These are phyloP conservation scores for Gadus macrocephalus DNA, from an alignment of 2,113 vertebrate genomes.

Conservation along the genomic window DNA sequence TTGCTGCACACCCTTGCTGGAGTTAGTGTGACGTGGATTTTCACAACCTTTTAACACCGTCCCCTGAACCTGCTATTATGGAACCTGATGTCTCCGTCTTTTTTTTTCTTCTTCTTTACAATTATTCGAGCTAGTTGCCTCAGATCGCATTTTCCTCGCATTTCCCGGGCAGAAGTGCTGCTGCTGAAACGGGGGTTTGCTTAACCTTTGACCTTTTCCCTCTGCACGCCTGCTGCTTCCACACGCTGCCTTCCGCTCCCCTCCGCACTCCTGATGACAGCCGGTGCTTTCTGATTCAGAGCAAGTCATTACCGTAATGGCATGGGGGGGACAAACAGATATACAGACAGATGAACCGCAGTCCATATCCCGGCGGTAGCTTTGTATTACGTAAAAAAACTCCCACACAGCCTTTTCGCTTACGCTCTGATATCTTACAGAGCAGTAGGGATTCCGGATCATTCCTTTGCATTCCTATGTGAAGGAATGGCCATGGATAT, in stretches of 20 bases:
- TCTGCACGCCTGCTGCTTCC: constrained; percentile 48
- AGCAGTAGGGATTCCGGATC: constrained; percentile 27
- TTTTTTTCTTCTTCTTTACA: background rate
- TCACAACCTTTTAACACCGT: no score
- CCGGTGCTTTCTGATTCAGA: constrained; percentile 54
- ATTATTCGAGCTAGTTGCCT: background rate
- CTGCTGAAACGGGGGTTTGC: no score
- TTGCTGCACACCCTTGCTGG: no score
- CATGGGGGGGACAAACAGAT: constrained; percentile 63
- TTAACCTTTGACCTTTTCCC: constrained; percentile 59
- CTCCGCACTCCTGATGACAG: constrained; percentile 42
- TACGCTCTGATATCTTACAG: background rate
- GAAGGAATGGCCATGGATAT: no score
- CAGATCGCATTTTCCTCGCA: no score
- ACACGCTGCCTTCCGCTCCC: constrained; percentile 41
- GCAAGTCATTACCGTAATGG: constrained; percentile 68
- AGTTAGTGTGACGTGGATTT: no score
- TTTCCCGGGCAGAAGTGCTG: no score
- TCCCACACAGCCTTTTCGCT: constrained; percentile 46
- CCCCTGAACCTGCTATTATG: no score
- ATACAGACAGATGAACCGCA: constrained; percentile 54
- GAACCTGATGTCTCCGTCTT: background rate
- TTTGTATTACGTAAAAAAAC: constrained; percentile 59
- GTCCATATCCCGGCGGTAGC: constrained; percentile 41
- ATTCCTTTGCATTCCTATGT: constrained; percentile 25